These are phyloP conservation scores for Cynoglossus semilaevis DNA, from an alignment of 2,113 vertebrate species.

Conservation along the genomic window DNA sequence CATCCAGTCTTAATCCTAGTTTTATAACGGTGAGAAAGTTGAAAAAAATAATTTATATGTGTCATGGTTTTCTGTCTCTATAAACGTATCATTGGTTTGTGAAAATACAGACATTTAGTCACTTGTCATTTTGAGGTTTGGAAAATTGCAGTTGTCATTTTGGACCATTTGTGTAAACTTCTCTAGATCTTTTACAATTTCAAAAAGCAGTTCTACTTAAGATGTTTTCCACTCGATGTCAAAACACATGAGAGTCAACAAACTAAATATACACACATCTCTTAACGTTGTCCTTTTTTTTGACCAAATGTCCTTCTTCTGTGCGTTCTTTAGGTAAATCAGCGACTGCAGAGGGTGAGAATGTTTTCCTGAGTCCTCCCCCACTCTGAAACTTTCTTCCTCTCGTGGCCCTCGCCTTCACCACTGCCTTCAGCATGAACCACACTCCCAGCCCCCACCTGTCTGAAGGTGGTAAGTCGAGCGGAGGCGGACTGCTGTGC, in stretches of 20 bases:
- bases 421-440: slow-evolving; percentile 71
- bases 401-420: slow-evolving; percentile 9
- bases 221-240: too few species aligned
- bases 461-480: slow-evolving; percentile 68
- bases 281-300: background rate
- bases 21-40: too few species aligned
- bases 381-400: background rate
- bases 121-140: too few species aligned
- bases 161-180: too few species aligned
- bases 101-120: too few species aligned
- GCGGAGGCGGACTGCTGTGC: slow-evolving; percentile 73
- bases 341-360: slow-evolving; percentile 20
- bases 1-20: too few species aligned
- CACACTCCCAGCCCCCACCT: slow-evolving; percentile 79
- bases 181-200: too few species aligned
- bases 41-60: too few species aligned
- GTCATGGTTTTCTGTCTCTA: too few species aligned
- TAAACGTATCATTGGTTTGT: too few species aligned
- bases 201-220: too few species aligned
- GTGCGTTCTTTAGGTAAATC: slow-evolving; percentile 38
- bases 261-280: background rate
- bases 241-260: background rate
- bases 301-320: background rate
- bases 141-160: too few species aligned
- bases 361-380: slow-evolving; percentile 40